phyloP scores from a whole-genome alignment of 2,797 vertebrate species.

The Chromobotia macracanthus region DNA sequence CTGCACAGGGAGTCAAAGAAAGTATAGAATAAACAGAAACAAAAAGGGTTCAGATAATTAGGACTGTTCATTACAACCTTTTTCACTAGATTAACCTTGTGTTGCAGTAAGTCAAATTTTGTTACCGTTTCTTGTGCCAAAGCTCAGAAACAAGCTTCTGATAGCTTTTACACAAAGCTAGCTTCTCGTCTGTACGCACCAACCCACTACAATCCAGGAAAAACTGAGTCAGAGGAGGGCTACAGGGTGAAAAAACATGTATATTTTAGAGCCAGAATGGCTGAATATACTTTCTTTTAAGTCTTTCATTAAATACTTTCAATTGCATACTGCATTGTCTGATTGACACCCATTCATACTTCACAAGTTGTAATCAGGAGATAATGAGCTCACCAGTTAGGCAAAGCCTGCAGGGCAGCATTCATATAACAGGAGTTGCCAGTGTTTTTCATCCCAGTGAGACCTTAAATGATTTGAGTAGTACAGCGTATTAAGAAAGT shows the following conservation, averaged over 20 bases:
- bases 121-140: constrained; percentile 97
- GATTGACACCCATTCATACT: background rate
- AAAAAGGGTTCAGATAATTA: background rate
- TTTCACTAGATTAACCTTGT: constrained; percentile 13
- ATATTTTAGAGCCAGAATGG: background rate
- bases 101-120: background rate
- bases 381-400: constrained; percentile 88
- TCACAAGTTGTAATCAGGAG: background rate
- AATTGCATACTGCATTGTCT: background rate
- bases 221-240: constrained; percentile 98
- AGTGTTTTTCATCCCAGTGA: constrained; percentile 99
- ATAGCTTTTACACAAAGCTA: constrained; percentile 95
- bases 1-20: constrained; percentile 68
- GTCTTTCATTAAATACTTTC: background rate
- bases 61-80: background rate
- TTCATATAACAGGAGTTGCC: constrained; percentile 99
- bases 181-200: constrained; percentile 99
- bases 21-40: constrained; percentile 18
- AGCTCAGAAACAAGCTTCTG: constrained; percentile 97
- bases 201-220: constrained; percentile 96
- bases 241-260: constrained; percentile 57
- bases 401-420: constrained; percentile 94
- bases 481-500: no score
- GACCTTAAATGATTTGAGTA: constrained; percentile 74
- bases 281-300: background rate